Evolutionary conservation across 2,888 invertebrate genomes (phyloP).

Genomic region (Zhuqinia jingwanae): DNA sequence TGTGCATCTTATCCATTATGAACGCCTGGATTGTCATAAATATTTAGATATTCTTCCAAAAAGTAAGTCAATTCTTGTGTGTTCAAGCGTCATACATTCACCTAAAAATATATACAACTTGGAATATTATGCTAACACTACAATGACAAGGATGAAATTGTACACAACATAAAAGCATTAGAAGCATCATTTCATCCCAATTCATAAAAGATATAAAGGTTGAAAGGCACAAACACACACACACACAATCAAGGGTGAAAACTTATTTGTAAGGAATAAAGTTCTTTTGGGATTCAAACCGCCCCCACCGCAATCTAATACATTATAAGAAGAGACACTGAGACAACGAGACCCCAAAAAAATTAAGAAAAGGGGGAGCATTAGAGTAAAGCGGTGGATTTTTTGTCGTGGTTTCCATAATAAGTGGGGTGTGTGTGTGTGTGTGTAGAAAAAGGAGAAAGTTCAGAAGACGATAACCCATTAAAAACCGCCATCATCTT

Average conservation of each 20-base stretch:
- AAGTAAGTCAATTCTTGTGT: too few species aligned
- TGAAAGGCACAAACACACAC: neutral
- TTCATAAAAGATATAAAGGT: neutral
- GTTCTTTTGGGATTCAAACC: slow-evolving; percentile 46
- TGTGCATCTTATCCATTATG: slow-evolving; percentile 19
- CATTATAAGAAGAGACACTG: neutral
- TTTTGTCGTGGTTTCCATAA: neutral
- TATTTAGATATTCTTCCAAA: slow-evolving; percentile 17
- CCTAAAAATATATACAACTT: too few species aligned
- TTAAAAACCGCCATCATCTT: slow-evolving; percentile 68
- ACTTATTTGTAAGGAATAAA: too few species aligned
- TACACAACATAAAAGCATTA: neutral
- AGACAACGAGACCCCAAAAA: too few species aligned
- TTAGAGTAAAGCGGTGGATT: neutral
- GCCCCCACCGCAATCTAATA: neutral
- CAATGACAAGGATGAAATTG: neutral
- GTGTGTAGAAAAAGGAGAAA: slow-evolving; percentile 54
- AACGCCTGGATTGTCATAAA: slow-evolving; percentile 30
- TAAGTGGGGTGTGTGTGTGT: neutral
- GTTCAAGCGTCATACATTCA: too few species aligned
- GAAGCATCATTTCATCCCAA: neutral
- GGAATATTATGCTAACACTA: too few species aligned
- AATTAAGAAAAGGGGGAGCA: neutral
- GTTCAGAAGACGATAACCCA: slow-evolving; percentile 68
- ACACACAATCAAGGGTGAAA: neutral